These are phyloP conservation scores for Strix aluco DNA, from an alignment of 2,113 vertebrate species.

Conservation along the genomic window DNA sequence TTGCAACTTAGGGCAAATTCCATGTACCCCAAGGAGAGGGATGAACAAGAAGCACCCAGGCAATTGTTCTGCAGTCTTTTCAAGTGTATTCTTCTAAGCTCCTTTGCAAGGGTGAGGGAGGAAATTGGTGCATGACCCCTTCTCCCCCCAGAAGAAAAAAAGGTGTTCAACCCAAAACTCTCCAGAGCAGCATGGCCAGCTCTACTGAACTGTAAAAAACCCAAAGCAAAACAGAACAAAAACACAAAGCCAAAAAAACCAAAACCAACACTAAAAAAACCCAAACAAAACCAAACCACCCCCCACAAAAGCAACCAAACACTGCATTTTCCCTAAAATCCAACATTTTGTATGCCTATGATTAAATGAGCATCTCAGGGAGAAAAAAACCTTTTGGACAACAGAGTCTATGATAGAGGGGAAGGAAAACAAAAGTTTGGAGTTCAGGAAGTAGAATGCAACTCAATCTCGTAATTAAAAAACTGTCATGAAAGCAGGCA, in stretches of 20 bases:
- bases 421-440: neutral
- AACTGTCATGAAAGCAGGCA: neutral
- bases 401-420: neutral
- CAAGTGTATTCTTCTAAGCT: neutral
- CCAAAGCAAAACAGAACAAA: neutral
- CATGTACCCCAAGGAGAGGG: fast-evolving
- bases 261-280: neutral
- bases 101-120: neutral
- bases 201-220: neutral
- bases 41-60: neutral
- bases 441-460: neutral
- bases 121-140: neutral
- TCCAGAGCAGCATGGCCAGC: neutral
- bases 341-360: neutral
- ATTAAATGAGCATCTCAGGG: neutral
- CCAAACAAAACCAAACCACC: neutral
- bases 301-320: neutral
- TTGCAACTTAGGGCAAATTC: neutral
- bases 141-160: neutral
- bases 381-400: neutral
- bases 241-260: neutral
- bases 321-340: neutral
- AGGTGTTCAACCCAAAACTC: neutral
- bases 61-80: neutral
- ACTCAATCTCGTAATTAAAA: neutral